phyloP scores from a whole-genome alignment of 2,888 invertebrate species.

The Druceiella hillmani region DNA sequence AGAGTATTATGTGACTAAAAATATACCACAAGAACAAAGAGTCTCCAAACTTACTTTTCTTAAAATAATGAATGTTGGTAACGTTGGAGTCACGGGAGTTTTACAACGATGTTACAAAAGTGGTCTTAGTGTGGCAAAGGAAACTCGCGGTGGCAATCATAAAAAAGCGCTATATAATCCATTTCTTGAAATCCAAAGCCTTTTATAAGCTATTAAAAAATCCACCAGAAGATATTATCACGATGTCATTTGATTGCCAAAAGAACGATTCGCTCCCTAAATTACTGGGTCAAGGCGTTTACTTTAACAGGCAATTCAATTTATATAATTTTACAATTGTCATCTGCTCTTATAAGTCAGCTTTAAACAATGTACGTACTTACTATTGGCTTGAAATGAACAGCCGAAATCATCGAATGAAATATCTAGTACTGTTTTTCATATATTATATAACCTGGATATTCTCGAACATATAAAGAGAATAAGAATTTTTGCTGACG shows the following conservation, averaged over 20 bases:
- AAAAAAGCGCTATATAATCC: no score
- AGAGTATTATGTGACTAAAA: no score
- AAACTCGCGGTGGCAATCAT: no score
- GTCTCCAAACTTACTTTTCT: no score
- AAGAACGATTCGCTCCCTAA: conserved; percentile 23
- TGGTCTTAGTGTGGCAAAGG: no score
- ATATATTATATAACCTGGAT: conserved; percentile 11
- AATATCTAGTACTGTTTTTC: conserved; percentile 21
- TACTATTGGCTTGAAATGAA: conserved; percentile 17
- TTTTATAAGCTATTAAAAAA: conserved; percentile 5
- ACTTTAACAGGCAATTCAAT: conserved; percentile 26
- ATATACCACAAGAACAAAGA: no score
- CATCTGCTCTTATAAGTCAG: conserved; percentile 22
- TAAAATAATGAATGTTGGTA: no score
- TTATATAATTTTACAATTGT: conserved; percentile 27
- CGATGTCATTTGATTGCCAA: conserved; percentile 26
- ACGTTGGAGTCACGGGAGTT: no score
- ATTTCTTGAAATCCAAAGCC: conserved; percentile 1
- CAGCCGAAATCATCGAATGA: conserved; percentile 15
- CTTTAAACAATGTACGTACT: conserved; percentile 19
- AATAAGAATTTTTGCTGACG: conserved; percentile 8
- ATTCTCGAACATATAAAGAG: conserved; percentile 5
- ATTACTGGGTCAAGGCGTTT: conserved; percentile 23
- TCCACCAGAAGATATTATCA: conserved; percentile 9
- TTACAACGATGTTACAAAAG: no score